Evolutionary conservation across 2,888 invertebrate species (phyloP).

Genomic region (Zele albiditarsus): DNA sequence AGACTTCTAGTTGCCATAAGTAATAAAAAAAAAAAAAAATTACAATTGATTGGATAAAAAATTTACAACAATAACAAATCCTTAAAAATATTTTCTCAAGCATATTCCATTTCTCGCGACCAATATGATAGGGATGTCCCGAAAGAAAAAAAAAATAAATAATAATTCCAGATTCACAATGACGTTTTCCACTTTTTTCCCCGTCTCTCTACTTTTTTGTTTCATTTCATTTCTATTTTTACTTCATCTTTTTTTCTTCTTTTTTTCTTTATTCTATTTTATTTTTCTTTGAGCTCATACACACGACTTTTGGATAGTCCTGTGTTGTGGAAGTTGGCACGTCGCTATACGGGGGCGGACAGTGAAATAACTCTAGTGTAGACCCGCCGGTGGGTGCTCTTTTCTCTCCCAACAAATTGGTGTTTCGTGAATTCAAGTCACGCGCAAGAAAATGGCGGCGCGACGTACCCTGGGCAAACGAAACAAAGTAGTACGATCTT

Average conservation of each 20-base stretch:
- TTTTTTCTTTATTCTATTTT: neutral
- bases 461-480: constrained; percentile 39
- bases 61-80: too few relatives aligned
- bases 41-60: too few relatives aligned
- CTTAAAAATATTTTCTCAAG: too few relatives aligned
- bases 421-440: constrained; percentile 42
- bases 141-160: too few relatives aligned
- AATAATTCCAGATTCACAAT: too few relatives aligned
- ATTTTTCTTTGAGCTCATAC: constrained; percentile 25
- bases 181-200: neutral
- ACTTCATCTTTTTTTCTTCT: neutral
- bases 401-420: constrained; percentile 42
- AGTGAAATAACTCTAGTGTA: constrained; percentile 41
- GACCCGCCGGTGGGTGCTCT: constrained; percentile 23
- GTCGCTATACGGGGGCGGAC: constrained; percentile 16
- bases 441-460: constrained; percentile 41
- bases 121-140: too few relatives aligned
- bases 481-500: constrained; percentile 26
- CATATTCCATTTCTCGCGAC: too few relatives aligned
- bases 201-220: neutral
- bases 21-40: too few relatives aligned
- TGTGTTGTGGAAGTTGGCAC: constrained; percentile 23
- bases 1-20: too few relatives aligned
- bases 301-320: constrained; percentile 28
- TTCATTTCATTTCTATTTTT: neutral